phyloP scores from a whole-genome alignment of 2,113 vertebrate species.

The Uria lomvia region DNA sequence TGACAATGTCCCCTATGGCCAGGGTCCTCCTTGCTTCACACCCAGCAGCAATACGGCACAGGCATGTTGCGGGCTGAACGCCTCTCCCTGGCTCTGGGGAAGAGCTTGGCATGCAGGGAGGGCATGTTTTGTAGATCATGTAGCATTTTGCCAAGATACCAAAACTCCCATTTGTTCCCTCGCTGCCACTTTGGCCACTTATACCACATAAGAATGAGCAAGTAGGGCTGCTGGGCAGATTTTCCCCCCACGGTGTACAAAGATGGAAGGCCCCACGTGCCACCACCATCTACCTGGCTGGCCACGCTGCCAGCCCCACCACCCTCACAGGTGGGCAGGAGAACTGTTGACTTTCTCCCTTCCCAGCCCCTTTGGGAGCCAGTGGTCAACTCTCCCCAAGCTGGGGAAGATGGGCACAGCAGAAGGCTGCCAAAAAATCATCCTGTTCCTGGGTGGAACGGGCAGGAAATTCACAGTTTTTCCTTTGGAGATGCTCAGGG shows the following conservation, averaged over 20 bases:
- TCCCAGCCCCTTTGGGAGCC: neutral
- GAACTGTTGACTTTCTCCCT: neutral
- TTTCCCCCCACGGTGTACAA: neutral
- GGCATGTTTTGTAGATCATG: rapidly evolving
- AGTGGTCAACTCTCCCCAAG: neutral
- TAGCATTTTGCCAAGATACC: neutral
- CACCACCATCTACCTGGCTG: neutral
- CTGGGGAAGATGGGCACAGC: neutral
- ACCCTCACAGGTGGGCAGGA: neutral
- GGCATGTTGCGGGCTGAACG: rapidly evolving
- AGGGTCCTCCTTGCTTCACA: neutral
- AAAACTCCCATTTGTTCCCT: neutral
- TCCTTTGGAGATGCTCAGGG: neutral
- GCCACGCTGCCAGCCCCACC: neutral
- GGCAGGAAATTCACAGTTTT: neutral
- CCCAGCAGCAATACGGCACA: rapidly evolving
- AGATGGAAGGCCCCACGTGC: neutral
- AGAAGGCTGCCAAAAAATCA: neutral
- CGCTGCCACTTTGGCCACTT: neutral
- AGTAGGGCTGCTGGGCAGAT: neutral
- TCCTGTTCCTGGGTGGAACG: neutral
- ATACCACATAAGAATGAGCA: neutral
- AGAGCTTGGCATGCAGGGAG: neutral
- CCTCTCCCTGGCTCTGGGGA: neutral
- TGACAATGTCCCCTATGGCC: rapidly evolving